Evolutionary conservation across 1,140 invertebrate genomes (phyloP).

Genomic region (Apis laboriosa): DNA sequence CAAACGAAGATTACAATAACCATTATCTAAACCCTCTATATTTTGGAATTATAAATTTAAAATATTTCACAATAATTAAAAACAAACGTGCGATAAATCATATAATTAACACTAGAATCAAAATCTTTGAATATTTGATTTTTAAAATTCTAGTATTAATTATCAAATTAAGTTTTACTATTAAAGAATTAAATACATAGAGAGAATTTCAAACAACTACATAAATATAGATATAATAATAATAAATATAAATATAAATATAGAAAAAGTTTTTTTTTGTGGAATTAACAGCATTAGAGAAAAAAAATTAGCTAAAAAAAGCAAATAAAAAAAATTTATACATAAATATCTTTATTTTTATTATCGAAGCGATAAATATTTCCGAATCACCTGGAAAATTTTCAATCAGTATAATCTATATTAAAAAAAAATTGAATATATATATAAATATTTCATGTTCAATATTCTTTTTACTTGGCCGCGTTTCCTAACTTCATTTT

Average conservation of each 20-base stretch:
- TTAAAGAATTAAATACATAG: background rate
- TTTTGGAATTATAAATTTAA: background rate
- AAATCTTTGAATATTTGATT: background rate
- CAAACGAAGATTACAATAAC: slow-evolving; percentile 45
- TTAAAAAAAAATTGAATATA: slow-evolving; percentile 4
- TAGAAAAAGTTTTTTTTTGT: background rate
- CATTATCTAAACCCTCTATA: slow-evolving; percentile 7
- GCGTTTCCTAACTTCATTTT: background rate
- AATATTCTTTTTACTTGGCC: background rate
- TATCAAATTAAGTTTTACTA: background rate
- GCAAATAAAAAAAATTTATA: background rate
- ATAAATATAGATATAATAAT: background rate
- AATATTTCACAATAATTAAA: background rate
- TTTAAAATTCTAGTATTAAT: slow-evolving; percentile 9
- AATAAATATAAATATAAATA: background rate
- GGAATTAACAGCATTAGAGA: background rate
- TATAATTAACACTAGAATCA: background rate
- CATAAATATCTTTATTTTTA: background rate
- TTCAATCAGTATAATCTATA: background rate
- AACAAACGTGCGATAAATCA: background rate
- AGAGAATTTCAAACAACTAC: background rate
- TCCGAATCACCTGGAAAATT: background rate
- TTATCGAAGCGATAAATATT: background rate
- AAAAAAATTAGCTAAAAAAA: slow-evolving; percentile 6
- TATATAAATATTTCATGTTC: background rate